Conservation (phyloP, 2,797 vertebrate genomes). For the Uromys caudimaculatus region DNA sequence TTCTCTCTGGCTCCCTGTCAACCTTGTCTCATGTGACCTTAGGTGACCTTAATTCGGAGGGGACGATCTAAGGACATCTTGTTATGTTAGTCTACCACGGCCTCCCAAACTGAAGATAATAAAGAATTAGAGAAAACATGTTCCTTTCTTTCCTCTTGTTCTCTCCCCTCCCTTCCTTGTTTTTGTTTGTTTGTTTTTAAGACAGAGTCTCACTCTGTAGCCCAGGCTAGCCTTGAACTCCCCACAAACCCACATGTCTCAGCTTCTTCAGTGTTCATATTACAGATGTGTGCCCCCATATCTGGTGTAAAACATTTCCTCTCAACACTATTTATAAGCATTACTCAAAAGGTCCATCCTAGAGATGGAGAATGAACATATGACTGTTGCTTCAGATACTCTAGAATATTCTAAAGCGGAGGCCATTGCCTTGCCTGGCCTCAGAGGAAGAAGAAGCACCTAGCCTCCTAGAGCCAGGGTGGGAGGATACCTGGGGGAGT, state of each 20-base stretch:
- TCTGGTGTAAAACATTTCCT: background rate
- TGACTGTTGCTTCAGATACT: background rate
- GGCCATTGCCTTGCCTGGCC: too few species aligned
- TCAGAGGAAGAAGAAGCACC: too few species aligned
- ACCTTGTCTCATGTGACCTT: background rate
- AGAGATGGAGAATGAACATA: background rate
- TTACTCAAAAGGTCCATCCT: background rate
- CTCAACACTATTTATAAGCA: background rate
- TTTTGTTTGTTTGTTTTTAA: background rate
- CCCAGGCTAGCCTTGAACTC: background rate
- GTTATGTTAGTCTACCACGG: background rate
- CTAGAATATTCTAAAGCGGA: background rate
- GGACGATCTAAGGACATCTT: background rate
- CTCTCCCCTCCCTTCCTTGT: background rate
- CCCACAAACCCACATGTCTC: background rate
- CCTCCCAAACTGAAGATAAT: background rate
- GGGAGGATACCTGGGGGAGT: too few species aligned
- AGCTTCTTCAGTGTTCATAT: background rate
- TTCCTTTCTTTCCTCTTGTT: background rate
- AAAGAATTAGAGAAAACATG: background rate
- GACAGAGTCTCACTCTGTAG: background rate
- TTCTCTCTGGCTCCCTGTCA: background rate
- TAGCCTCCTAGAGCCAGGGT: too few species aligned
- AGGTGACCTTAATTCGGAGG: background rate
- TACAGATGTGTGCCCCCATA: background rate